Evolutionary conservation across 2,797 vertebrate species (phyloP).

Genomic region (Epinephelus malabaricus): DNA sequence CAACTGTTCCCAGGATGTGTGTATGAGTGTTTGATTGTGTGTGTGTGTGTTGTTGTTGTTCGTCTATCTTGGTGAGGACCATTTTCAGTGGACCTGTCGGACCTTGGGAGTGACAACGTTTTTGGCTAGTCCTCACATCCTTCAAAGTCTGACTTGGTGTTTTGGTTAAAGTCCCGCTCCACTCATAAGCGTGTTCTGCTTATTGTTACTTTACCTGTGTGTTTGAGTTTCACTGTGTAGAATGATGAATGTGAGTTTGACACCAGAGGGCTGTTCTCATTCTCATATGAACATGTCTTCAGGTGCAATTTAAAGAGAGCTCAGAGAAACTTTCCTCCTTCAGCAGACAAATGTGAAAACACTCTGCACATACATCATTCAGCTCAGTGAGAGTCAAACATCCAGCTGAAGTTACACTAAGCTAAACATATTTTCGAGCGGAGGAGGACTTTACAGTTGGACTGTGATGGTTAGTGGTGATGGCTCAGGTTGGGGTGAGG

Average conservation of each 20-base stretch:
- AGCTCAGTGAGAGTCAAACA: neutral
- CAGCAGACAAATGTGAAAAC: neutral
- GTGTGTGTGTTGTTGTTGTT: constrained; percentile 3
- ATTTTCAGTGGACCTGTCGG: neutral
- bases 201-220: neutral
- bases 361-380: neutral
- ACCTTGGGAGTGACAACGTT: neutral
- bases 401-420: neutral
- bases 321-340: neutral
- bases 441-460: neutral
- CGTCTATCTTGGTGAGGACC: constrained; percentile 49
- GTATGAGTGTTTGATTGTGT: constrained; percentile 22
- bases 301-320: neutral
- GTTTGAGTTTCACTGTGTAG: constrained; percentile 14
- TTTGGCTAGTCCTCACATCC: neutral
- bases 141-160: neutral
- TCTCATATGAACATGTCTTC: no score
- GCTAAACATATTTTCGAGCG: neutral
- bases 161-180: no score
- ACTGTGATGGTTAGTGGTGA: constrained; percentile 1
- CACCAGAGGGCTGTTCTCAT: neutral
- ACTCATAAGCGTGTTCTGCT: neutral
- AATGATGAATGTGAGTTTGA: neutral
- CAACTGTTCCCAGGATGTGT: constrained; percentile 39
- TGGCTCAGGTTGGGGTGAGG: neutral